Percentiles rank a stretch among this genome's conserved stretches.
phyloP scores from a whole-genome alignment of 2,113 vertebrate species.

The Phyllopteryx taeniolatus region DNA sequence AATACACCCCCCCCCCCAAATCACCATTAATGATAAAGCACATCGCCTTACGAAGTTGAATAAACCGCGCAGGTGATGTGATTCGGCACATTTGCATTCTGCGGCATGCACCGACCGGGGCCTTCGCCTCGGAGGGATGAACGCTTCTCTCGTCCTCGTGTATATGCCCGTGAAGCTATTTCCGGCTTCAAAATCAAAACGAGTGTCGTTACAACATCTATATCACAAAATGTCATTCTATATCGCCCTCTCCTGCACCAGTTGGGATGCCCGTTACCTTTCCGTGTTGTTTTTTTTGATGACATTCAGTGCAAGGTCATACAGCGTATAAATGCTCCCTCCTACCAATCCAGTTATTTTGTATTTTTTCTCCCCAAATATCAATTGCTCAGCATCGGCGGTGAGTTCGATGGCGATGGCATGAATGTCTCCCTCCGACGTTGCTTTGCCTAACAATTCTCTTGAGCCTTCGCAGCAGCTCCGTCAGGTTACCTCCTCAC shows the following conservation, averaged over 20 bases:
- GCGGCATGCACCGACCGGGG: conserved; percentile 41
- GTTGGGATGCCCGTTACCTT: conserved; percentile 57
- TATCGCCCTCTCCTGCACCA: conserved; percentile 6
- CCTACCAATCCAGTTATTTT: background rate
- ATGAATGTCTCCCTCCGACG: conserved; percentile 40
- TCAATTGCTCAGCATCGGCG: background rate
- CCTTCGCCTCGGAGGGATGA: conserved; percentile 31
- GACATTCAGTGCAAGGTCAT: conserved; percentile 69
- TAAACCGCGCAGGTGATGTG: background rate
- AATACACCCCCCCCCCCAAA: conserved; percentile 1
- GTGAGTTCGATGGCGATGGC: conserved; percentile 23
- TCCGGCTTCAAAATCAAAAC: background rate
- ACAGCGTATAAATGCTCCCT: conserved; percentile 3
- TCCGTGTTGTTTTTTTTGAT: conserved; percentile 58
- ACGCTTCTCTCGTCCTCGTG: background rate
- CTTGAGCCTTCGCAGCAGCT: conserved; percentile 5
- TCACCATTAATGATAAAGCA: background rate
- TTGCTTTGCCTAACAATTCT: conserved; percentile 33
- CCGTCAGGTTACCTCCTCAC: background rate
- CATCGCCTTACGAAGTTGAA: background rate
- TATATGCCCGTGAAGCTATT: background rate
- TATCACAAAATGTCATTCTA: background rate
- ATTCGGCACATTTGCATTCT: conserved; percentile 16
- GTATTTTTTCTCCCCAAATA: background rate
- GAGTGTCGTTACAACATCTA: background rate